Evolutionary conservation across 2,797 vertebrate genomes (phyloP), one percentile per base, ranked within the genome.

Genomic region (Apogon hyalosoma): DNA sequence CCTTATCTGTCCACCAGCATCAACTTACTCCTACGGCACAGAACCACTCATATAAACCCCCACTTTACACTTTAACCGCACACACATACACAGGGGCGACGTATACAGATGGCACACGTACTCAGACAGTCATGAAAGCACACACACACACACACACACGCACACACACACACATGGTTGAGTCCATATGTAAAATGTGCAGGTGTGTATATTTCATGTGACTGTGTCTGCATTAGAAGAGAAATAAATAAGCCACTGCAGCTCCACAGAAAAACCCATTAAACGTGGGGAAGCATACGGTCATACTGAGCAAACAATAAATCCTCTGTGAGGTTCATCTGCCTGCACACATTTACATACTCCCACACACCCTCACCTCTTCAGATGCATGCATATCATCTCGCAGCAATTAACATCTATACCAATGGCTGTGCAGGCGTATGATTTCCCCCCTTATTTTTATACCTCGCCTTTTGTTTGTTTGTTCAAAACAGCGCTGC

Each of bases 321-420:
- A 73, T 79, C 49, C 43, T 61, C 59, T 63, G 14, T 0, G n/a
- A 74, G 66, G 71, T 78, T 82, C 79, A 85, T 61, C 79, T 73
- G 75, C 77, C 67, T 49, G 75, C 62, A 42, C 69, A 77, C 59
- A 89, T 89, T 83, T 87, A 21, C 86, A 87, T 86, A 85, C 87
- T 51, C 87, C 87, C 85, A 90, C 89, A 66, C 77, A 82, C 2
- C 43, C 58, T 48, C 48, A 78, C 72, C 77, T 84, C 79, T 41
- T 83, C 75, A 73, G 57, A 79, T 16, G 48, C 73, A 61, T 52
- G 57, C 54, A 65, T 48, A 79, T 70, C 77, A 67, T 82, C 79
- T 70, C 65, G 0, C 0, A 65, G 59, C 56, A 84, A 80, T 83
- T 80, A 83, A 57, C 83, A 76, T 80, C 71, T 28, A 52, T 31